These are phyloP conservation scores for Cryptoleucopteryx plumbea DNA, from an alignment of 2,113 vertebrate genomes.

Conservation along the genomic window DNA sequence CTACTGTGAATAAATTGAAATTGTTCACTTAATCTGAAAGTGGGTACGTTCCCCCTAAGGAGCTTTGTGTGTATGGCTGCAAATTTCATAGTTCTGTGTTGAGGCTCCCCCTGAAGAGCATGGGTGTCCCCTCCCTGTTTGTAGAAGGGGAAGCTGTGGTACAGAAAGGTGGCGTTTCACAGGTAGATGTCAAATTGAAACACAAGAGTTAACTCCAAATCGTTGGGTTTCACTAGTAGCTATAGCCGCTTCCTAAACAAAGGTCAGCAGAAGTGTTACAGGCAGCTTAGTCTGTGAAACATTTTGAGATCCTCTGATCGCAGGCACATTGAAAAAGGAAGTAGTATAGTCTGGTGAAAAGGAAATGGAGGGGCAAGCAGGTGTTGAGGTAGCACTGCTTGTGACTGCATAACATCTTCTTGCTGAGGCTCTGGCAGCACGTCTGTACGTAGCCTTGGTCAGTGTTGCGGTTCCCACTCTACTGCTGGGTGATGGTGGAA, in stretches of 20 bases:
- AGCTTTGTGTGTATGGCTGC: background rate
- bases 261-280: background rate
- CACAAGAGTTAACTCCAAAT: background rate
- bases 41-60: background rate
- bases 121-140: background rate
- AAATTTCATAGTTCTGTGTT: background rate
- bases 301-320: background rate
- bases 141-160: background rate
- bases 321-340: background rate
- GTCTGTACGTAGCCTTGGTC: background rate
- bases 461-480: background rate
- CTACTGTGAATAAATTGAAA: background rate
- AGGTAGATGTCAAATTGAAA: background rate
- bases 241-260: background rate
- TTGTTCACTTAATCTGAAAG: background rate
- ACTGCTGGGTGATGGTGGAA: background rate
- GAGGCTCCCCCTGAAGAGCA: background rate
- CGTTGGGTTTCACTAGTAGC: background rate
- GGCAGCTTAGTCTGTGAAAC: background rate
- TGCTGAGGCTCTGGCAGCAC: background rate
- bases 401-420: background rate
- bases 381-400: background rate
- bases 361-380: background rate
- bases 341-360: background rate
- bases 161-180: background rate